Evolutionary conservation across 1,140 invertebrate species (phyloP).

Genomic region (Drosophila carrolli): DNA sequence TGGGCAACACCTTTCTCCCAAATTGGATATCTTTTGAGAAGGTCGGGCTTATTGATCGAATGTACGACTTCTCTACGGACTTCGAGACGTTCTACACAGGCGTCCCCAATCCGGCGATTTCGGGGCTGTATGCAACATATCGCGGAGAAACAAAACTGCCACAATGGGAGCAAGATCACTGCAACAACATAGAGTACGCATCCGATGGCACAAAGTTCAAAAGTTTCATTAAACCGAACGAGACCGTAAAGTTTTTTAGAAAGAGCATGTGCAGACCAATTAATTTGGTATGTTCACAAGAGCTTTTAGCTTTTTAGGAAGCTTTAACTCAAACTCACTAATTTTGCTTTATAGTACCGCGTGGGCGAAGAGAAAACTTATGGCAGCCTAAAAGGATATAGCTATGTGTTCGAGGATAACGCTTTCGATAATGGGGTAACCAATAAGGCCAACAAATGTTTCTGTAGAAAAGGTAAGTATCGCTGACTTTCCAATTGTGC

Average conservation of each 20-base stretch:
- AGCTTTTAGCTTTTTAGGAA: conserved; percentile 12
- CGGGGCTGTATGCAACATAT: conserved; percentile 92
- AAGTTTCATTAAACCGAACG: conserved; percentile 88
- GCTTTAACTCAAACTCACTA: neutral
- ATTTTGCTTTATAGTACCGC: conserved; percentile 86
- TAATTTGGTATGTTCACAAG: conserved; percentile 86
- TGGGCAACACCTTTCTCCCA: conserved; percentile 91
- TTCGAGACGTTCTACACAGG: conserved; percentile 93
- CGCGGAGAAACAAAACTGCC: conserved; percentile 89
- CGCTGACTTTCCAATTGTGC: too few relatives aligned
- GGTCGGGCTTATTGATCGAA: conserved; percentile 92
- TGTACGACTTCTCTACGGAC: conserved; percentile 94
- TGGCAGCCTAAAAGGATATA: conserved; percentile 87
- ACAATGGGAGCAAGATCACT: conserved; percentile 90
- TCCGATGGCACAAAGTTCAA: conserved; percentile 95
- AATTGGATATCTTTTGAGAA: conserved; percentile 93
- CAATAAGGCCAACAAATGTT: conserved; percentile 91
- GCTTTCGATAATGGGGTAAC: conserved; percentile 90
- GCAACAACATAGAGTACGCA: conserved; percentile 90
- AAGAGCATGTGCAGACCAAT: conserved; percentile 93
- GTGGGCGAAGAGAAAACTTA: conserved; percentile 86
- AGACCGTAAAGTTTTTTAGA: conserved; percentile 90
- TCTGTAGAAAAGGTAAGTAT: conserved; percentile 87
- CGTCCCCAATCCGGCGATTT: conserved; percentile 86
- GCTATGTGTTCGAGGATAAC: conserved; percentile 90